Conservation (phyloP, 1,140 invertebrate genomes). For the Epicauta chinensis region DNA sequence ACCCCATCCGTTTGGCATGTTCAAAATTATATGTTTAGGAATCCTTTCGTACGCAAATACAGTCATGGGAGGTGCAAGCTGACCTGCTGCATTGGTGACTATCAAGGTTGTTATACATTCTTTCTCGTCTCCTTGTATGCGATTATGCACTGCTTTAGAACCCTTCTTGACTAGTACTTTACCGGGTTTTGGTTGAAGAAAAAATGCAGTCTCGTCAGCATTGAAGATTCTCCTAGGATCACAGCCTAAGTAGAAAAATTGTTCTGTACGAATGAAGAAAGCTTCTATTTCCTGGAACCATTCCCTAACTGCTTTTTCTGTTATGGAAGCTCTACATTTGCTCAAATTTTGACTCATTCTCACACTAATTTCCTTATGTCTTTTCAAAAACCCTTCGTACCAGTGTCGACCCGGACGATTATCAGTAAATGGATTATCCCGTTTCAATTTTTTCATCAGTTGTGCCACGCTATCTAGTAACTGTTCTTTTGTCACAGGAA, state of each 20-base stretch:
- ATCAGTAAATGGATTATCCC: not conserved
- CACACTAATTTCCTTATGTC: not conserved
- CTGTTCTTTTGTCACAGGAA: too few species aligned
- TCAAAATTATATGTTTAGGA: constrained; percentile 26
- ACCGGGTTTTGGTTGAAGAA: constrained; percentile 29
- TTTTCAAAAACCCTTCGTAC: not conserved
- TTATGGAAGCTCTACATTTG: constrained; percentile 30
- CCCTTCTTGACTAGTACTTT: constrained; percentile 33
- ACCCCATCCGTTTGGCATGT: constrained; percentile 32
- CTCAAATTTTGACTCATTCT: constrained; percentile 29
- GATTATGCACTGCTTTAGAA: constrained; percentile 33
- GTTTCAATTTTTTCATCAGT: not conserved
- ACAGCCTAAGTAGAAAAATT: not conserved
- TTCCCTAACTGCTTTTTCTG: constrained; percentile 24
- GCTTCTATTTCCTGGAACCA: too few species aligned
- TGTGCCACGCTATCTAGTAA: too few species aligned
- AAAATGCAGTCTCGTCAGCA: constrained; percentile 37
- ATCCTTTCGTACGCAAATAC: constrained; percentile 38
- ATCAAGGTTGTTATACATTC: constrained; percentile 40
- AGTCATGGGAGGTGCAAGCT: constrained; percentile 37
- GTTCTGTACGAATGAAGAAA: too few species aligned
- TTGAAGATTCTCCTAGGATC: constrained; percentile 36
- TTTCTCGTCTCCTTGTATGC: constrained; percentile 37
- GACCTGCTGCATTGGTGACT: constrained; percentile 37
- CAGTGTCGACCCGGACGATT: not conserved